phyloP scores from a whole-genome alignment of 2,113 vertebrate genomes.

The Bubo bubo region DNA sequence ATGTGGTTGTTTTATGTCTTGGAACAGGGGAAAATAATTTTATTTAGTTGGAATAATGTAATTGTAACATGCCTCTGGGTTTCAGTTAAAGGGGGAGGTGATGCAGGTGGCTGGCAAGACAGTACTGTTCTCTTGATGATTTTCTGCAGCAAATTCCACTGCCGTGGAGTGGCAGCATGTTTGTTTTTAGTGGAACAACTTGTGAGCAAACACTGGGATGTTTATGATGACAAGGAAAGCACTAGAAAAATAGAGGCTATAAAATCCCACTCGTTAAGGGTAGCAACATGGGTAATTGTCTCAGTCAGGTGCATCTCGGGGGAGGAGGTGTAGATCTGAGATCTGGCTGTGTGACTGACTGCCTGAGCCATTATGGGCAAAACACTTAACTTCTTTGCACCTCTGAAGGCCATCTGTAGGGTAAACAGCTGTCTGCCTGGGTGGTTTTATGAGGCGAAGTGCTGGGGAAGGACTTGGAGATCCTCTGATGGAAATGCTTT shows the following conservation, averaged over 20 bases:
- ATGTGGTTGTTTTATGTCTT: constrained; percentile 48
- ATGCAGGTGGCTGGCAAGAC: constrained; percentile 43
- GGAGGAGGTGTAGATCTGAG: background rate
- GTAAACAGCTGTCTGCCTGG: background rate
- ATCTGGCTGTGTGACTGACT: background rate
- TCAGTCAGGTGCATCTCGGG: background rate
- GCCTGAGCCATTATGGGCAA: background rate
- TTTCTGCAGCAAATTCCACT: constrained; percentile 45
- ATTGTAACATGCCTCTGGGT: constrained; percentile 58
- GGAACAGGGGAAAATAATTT: constrained; percentile 52
- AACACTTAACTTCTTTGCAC: background rate
- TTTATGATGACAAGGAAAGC: constrained; percentile 21
- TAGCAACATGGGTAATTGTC: background rate
- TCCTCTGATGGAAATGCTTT: background rate
- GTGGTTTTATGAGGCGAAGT: background rate
- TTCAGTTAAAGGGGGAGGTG: constrained; percentile 19
- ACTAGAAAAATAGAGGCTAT: background rate
- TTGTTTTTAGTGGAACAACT: constrained; percentile 45
- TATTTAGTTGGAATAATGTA: constrained; percentile 55
- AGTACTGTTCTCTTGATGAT: background rate
- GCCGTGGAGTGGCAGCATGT: background rate
- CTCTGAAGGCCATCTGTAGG: background rate
- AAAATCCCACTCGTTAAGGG: background rate
- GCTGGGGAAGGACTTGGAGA: background rate
- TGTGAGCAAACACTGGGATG: constrained; percentile 35